phyloP scores from a whole-genome alignment of 92 coral and sea anemone species.

The Heliopora coerulea region DNA sequence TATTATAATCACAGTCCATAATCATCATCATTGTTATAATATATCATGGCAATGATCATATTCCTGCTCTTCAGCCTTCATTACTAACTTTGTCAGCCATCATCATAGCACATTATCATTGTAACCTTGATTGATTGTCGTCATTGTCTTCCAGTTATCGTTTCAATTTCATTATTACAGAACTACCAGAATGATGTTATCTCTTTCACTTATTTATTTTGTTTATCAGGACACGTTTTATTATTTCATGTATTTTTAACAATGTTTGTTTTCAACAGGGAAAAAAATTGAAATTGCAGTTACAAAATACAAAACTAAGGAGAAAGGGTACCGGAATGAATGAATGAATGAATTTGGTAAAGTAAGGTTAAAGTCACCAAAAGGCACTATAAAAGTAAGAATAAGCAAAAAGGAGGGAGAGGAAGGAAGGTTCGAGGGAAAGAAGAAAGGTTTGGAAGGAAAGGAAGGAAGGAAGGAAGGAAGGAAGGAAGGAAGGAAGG shows the following conservation, averaged over 20 bases:
- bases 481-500: slow-evolving; percentile 10
- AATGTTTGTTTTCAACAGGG: slow-evolving; percentile 35
- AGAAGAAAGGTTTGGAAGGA: background rate
- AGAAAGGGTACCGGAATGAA: background rate
- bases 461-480: background rate
- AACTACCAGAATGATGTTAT: too few relatives aligned
- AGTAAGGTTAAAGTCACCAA: background rate
- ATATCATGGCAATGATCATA: slow-evolving; percentile 67
- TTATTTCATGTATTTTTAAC: too few relatives aligned
- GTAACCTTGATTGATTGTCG: too few relatives aligned
- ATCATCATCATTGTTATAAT: slow-evolving; percentile 53
- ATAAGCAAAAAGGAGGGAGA: too few relatives aligned
- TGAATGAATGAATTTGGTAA: background rate
- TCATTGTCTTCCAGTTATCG: too few relatives aligned
- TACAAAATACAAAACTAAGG: slow-evolving; percentile 2
- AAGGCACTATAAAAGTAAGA: background rate
- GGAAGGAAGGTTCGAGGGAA: background rate
- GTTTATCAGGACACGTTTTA: too few relatives aligned
- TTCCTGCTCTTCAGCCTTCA: too few relatives aligned
- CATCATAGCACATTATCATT: too few relatives aligned
- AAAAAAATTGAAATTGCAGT: slow-evolving; percentile 56
- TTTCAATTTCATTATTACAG: too few relatives aligned
- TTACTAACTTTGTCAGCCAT: too few relatives aligned
- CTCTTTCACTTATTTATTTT: too few relatives aligned
- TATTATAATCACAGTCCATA: slow-evolving; percentile 23